These are phyloP conservation scores for Gobio occitaniae DNA, from an alignment of 2,797 vertebrate genomes.

Conservation along the genomic window DNA sequence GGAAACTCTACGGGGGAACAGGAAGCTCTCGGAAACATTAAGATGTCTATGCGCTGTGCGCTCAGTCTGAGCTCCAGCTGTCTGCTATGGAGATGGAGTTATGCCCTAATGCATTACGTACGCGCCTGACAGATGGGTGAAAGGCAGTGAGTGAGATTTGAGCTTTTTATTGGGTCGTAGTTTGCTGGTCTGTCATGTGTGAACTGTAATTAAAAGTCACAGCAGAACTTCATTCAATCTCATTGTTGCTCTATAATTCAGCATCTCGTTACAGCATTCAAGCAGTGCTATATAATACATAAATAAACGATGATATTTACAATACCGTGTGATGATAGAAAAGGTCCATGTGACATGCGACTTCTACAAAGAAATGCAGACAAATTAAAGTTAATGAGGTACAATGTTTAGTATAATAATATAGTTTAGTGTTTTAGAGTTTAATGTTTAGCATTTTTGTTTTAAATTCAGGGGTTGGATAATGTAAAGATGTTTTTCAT, in stretches of 20 bases:
- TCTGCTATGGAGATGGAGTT: constrained; percentile 44
- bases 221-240: not conserved
- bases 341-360: not conserved
- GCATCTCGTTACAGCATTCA: not conserved
- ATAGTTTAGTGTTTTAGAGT: no score
- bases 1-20: constrained; percentile 20
- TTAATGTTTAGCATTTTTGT: no score
- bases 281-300: not conserved
- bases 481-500: not conserved
- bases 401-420: not conserved
- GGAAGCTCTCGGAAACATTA: constrained; percentile 53
- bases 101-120: constrained; percentile 12
- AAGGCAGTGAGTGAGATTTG: not conserved
- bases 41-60: constrained; percentile 51
- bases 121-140: constrained; percentile 31
- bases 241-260: not conserved
- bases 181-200: not conserved
- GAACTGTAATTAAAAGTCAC: constrained; percentile 38
- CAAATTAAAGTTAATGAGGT: not conserved
- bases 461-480: not conserved
- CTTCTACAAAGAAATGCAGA: not conserved
- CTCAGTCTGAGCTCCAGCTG: constrained; percentile 34
- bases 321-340: not conserved
- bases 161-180: not conserved
- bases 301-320: not conserved